Conservation (phyloP, 2,888 invertebrate genomes). For the Amaurobius ferox region DNA sequence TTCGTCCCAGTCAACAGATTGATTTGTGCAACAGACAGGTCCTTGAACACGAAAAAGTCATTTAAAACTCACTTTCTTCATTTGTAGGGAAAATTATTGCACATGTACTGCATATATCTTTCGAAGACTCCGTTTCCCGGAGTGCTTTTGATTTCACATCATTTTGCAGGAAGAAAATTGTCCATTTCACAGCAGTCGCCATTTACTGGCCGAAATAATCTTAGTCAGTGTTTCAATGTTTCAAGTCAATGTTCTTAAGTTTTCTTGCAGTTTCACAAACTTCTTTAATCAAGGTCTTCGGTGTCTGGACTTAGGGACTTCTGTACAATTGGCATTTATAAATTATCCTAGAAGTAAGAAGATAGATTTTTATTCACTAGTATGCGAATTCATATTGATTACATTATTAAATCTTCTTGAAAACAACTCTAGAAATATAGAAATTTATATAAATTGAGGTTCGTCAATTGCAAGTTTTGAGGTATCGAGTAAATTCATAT, state of each 20-base stretch:
- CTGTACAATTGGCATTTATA: slow-evolving; percentile 66
- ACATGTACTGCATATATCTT: slow-evolving; percentile 17
- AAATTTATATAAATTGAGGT: not conserved
- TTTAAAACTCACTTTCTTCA: not conserved
- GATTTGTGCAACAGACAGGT: slow-evolving; percentile 11
- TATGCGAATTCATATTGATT: no score
- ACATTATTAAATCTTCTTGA: no score
- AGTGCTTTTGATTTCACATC: not conserved
- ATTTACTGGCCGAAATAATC: not conserved
- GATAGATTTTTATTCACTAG: no score
- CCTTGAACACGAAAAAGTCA: slow-evolving; percentile 1
- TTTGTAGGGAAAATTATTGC: slow-evolving; percentile 7
- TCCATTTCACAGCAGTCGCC: not conserved
- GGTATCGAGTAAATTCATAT: no score
- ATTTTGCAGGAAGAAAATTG: not conserved
- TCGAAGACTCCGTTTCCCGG: not conserved
- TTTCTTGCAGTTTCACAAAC: not conserved
- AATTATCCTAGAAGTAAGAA: slow-evolving; percentile 38
- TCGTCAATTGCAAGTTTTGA: no score
- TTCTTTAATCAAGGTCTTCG: not conserved
- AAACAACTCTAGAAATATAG: not conserved
- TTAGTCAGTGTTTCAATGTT: not conserved
- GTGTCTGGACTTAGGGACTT: slow-evolving; percentile 41
- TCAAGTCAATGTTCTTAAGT: no score
- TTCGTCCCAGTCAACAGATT: slow-evolving; percentile 36